phyloP scores from a whole-genome alignment of 1,140 invertebrate species.

The Scaptomyza pallida region DNA sequence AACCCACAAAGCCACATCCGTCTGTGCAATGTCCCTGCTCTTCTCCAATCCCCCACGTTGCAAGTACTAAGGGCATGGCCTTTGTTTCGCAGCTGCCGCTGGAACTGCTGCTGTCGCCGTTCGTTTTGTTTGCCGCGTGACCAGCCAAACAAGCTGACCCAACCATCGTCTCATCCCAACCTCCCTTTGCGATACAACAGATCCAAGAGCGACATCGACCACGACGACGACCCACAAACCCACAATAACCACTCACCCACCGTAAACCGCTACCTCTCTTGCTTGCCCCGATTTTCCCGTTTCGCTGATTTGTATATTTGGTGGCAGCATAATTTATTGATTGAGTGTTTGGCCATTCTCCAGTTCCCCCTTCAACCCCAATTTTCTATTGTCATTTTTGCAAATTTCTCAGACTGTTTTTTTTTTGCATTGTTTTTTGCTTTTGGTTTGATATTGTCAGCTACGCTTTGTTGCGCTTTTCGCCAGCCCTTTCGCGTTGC shows the following conservation, averaged over 20 bases:
- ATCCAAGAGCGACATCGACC: too few species aligned
- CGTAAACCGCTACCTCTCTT: slow-evolving; percentile 7
- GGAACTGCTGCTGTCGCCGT: slow-evolving; percentile 2
- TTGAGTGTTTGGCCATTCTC: slow-evolving; percentile 74
- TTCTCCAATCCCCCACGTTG: slow-evolving; percentile 28
- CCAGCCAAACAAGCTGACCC: slow-evolving; percentile 67
- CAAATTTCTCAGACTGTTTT: slow-evolving; percentile 51
- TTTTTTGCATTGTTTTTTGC: slow-evolving; percentile 33
- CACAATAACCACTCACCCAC: slow-evolving; percentile 1
- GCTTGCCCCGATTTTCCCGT: slow-evolving; percentile 37
- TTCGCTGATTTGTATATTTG: slow-evolving; percentile 78
- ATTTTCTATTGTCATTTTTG: slow-evolving; percentile 68
- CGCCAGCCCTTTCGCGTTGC: slow-evolving; percentile 51
- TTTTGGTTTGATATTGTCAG: slow-evolving; percentile 75
- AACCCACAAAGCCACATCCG: slow-evolving; percentile 79
- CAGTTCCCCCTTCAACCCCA: slow-evolving; percentile 18
- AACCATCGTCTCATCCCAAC: slow-evolving; percentile 5
- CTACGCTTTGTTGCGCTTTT: slow-evolving; percentile 80
- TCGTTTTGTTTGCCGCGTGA: slow-evolving; percentile 64
- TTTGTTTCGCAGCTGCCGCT: slow-evolving; percentile 66
- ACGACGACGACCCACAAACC: slow-evolving; percentile 11
- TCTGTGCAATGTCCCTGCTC: slow-evolving; percentile 53
- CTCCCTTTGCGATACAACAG: too few species aligned
- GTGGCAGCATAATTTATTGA: slow-evolving; percentile 81
- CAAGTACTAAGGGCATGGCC: slow-evolving; percentile 39